Conservation (phyloP, 1,140 invertebrate genomes). For the Tyrophagus putrescentiae region DNA sequence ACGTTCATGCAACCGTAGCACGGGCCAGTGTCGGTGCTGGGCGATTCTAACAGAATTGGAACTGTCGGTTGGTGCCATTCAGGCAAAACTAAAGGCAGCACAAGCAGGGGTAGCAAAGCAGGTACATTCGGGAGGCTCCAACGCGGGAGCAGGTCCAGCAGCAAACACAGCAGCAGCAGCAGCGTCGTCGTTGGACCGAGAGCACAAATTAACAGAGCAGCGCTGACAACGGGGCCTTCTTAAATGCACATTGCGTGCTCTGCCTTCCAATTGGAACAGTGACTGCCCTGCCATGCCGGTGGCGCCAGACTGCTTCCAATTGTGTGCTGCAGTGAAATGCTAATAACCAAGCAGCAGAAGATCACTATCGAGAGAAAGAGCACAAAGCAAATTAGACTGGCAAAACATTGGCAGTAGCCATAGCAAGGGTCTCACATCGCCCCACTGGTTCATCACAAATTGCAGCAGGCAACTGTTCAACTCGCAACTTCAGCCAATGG, state of each 20-base stretch:
- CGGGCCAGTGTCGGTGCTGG: neutral
- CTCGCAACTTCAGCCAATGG: neutral
- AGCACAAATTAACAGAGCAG: slow-evolving; percentile 1
- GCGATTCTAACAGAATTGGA: too few relatives aligned
- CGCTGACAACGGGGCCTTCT: slow-evolving; percentile 11
- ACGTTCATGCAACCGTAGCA: neutral
- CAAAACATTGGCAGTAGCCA: slow-evolving; percentile 3
- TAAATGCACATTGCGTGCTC: slow-evolving; percentile 9
- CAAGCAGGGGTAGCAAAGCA: too few relatives aligned
- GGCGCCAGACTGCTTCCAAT: neutral
- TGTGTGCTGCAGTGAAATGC: neutral
- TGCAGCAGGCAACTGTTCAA: too few relatives aligned
- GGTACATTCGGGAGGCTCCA: too few relatives aligned
- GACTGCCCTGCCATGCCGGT: neutral
- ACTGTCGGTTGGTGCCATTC: neutral
- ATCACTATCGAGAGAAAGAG: slow-evolving; percentile 11
- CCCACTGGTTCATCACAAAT: slow-evolving; percentile 8
- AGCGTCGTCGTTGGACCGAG: neutral
- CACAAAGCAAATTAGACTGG: slow-evolving; percentile 14
- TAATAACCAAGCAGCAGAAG: slow-evolving; percentile 5
- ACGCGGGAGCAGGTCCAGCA: too few relatives aligned
- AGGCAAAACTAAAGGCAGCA: too few relatives aligned
- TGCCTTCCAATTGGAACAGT: slow-evolving; percentile 4
- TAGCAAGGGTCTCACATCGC: neutral
- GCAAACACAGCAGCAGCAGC: too few relatives aligned